Conservation (phyloP, 2,113 vertebrate species). For the Alligator sinensis region DNA sequence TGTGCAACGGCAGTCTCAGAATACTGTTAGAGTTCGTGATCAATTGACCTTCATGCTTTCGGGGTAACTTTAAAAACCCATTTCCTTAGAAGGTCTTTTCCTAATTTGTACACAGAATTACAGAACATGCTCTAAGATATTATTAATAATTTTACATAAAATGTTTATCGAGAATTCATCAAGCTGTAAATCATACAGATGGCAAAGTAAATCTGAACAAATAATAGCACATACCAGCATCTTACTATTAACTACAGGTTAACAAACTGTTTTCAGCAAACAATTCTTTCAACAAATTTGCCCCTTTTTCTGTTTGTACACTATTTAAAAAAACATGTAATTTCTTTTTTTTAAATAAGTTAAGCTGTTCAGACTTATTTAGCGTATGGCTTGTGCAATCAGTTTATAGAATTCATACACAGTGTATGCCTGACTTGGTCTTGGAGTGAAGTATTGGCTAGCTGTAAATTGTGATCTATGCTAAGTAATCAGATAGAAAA, state of each 20-base stretch:
- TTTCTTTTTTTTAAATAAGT: not conserved
- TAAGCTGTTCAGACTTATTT: not conserved
- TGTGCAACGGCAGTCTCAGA: conserved; percentile 61
- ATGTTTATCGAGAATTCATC: not conserved
- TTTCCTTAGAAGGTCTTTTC: not conserved
- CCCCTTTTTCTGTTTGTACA: not conserved
- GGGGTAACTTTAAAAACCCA: not conserved
- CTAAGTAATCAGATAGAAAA: not conserved
- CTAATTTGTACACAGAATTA: not conserved
- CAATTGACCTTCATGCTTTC: not conserved
- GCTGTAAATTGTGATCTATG: not conserved
- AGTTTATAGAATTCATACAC: not conserved
- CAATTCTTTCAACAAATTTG: not conserved
- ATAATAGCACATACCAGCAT: accelerated
- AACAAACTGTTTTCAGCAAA: not conserved
- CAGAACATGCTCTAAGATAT: not conserved
- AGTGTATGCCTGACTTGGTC: not conserved
- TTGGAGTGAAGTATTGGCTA: not conserved
- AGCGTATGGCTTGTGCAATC: not conserved
- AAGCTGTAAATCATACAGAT: not conserved
- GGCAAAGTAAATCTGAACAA: not conserved
- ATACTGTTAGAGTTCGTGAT: not conserved
- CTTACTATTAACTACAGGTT: not conserved
- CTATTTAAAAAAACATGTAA: not conserved
- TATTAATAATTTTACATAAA: not conserved